Base-by-base conservation (phyloP, 2,888 invertebrate genomes). In the Lasioglossum vierecki region DNA sequence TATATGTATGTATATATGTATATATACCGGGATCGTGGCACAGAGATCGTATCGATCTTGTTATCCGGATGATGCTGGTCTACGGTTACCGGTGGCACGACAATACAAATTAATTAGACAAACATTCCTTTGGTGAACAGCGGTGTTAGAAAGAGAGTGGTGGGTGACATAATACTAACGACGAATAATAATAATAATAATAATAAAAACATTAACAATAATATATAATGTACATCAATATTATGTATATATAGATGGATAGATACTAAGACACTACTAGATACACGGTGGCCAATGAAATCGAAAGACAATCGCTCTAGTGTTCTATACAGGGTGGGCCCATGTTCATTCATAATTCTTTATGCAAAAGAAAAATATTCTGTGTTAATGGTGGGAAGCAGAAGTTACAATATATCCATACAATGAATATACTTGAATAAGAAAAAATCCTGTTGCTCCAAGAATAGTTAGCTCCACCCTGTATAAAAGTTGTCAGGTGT, bases 121-220 rank as follows among this genome's bases (percentile, higher is more conserved):
- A 86, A 86, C 85, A 86, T 85, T 85, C 85, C 75, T 72, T 82
- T 86, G 79, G 86, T 70, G 79, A 71, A 71, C 39, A 70, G 76
- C 82, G 39, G 76, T 82, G 79, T 86, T 82, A 80, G 70, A 84
- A n/a, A 77, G 46, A 79, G 30, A 71, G 80, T 74, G 57, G 39
- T 74, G 49, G 77, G 82, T 82, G 79, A 77, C 71, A 44, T 63
- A 68, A 74, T 77, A 80, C 79, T 80, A 82, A 86, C 84, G 85
- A 80, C 66, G n/a, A 85, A 68, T 53, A 53, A 44, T 44, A 66
- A 76, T 44, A 70, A 68, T 71, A 57, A 60, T 44, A 63, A 76
- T 44, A 70, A 68, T 71, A 57, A 60, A 30, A 63, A 76, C 11
- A 63, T 63, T 41, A 44, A 68, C 39, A 76, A 76, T 78, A 70